A percentile compares a stretch with the other conserved stretches of the same genome.
Conservation (phyloP, 2,797 vertebrate genomes). For the Aulostomus chinensis region DNA sequence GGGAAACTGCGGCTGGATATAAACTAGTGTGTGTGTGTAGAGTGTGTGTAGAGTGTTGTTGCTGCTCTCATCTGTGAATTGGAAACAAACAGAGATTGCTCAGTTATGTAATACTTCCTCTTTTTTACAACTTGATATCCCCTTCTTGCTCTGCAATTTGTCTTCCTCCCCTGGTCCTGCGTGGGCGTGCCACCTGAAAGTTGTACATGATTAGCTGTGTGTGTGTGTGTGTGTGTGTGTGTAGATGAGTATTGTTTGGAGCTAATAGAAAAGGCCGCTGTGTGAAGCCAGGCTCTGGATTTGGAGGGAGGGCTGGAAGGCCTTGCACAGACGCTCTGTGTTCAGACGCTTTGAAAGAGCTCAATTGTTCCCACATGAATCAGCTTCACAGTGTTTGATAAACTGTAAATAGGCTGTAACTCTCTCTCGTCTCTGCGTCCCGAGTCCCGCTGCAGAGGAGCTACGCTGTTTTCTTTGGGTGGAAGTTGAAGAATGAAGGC, state of each 20-base stretch:
- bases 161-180: slow-evolving; percentile 3
- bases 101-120: slow-evolving; percentile 38
- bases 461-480: neutral
- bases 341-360: slow-evolving; percentile 39
- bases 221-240: slow-evolving; percentile 47
- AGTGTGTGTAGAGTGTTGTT: too few relatives aligned
- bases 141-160: neutral
- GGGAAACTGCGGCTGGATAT: slow-evolving; percentile 15
- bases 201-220: too few relatives aligned
- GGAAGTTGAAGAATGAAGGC: too few relatives aligned
- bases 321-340: slow-evolving; percentile 23
- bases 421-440: too few relatives aligned
- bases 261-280: slow-evolving; percentile 58
- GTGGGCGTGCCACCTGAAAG: slow-evolving; percentile 22
- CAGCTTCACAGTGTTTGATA: slow-evolving; percentile 21
- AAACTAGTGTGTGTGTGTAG: slow-evolving; percentile 5
- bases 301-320: slow-evolving; percentile 25
- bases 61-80: slow-evolving; percentile 25
- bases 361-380: slow-evolving; percentile 44
- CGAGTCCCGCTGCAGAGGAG: too few relatives aligned
- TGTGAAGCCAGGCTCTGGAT: slow-evolving; percentile 36
- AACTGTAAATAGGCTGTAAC: too few relatives aligned
- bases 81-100: slow-evolving; percentile 40
- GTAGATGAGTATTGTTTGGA: slow-evolving; percentile 25
- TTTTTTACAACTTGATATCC: slow-evolving; percentile 14